Base-by-base conservation (phyloP, 2,797 vertebrate species). In the Tinamus major region DNA sequence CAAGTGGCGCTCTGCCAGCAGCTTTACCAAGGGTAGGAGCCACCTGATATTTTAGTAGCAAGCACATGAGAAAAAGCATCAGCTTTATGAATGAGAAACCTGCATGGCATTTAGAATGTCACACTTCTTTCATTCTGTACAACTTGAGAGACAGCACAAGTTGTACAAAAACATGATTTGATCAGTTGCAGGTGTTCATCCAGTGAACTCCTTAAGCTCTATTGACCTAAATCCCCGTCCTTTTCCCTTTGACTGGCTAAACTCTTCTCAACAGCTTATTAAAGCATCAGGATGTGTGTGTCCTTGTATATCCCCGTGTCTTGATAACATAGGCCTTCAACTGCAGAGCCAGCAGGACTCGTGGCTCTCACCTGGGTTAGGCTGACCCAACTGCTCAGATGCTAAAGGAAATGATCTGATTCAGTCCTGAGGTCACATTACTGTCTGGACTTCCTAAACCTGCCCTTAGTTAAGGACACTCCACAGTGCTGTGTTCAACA, bases 331-430 rank as follows among this genome's bases (percentile, higher is more conserved):
- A 33, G 18, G 35, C 13, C 15, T 33, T 20, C 17, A 33, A n/a
- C 10, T 15, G 21, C 5, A 1, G 1, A 3, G 4, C 26, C 9
- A 9, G 39, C 2, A 1, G 9, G 8, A 4, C 19, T 74, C 2
- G 1, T 26, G 41, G 35, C 31, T 79, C 42, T 44, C 7, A 20
- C 11, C 33, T 3, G 0, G 11, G 9, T 63, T 48, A 58, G 20
- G 17, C 15, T 67, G 58, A 89, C 37, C 12, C 49, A 4, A 16
- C 10, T 3, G 4, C 31, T 29, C 48, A 56, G 64, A 33, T 0
- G 13, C 65, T 63, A 81, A 11, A 37, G 59, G 37, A 61, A 67
- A 39, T 31, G 11, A 17, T 18, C 20, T 83, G 48, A 6, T 24
- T 69, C 68, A 20, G n/a, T 46, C 39, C 29, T 63, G 15, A 16